Evolutionary conservation across 2,113 vertebrate genomes (phyloP), one percentile per base, ranked within the genome.

Genomic region (Herpetotheres cachinnans): DNA sequence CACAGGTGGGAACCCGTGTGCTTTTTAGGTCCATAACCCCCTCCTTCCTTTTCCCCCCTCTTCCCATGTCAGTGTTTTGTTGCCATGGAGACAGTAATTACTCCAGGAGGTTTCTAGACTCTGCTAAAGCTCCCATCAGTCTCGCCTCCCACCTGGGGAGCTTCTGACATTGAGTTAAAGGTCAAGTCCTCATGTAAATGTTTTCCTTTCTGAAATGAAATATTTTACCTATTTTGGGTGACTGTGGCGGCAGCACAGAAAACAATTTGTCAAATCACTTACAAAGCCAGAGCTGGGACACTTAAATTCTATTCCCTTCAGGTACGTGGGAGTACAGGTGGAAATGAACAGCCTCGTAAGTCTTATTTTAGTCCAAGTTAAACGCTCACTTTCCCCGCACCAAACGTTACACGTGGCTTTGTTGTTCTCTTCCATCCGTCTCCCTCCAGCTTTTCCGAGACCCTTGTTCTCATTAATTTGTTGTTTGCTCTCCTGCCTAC

Each of bases 211-310:
- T 65, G 69, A 97, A 97, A 97, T 98, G 97, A 98, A 97, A 97
- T 97, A 97, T 98, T 98, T 97, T 97, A 96, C 97, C 95, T 97
- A 97, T 97, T 98, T 98, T 97, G 97, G 96, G 94, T 97, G 96
- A 96, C 97, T 96, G 91, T 91, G 90, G 95, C 6, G 1, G 91
- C 88, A 98, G 96, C 69, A 97, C 72, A 95, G 95, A 97, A 96
- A 96, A 90, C 95, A 97, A 96, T 98, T 98, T 98, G 96, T 98
- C 98, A 98, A 97, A 98, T 97, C 95, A 93, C 82, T 97, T 98
- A 93, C 77, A 96, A 96, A 98, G 89, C 89, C 62, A 58, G 76
- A 82, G 78, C 81, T 92, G 95, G 93, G 95, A 95, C 90, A 86
- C 95, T 97, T 95, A 97, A 97, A 96, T 97, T 96, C 92, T 96